Conservation (phyloP, 1,140 invertebrate species). For the Xylocopa sonorina region DNA sequence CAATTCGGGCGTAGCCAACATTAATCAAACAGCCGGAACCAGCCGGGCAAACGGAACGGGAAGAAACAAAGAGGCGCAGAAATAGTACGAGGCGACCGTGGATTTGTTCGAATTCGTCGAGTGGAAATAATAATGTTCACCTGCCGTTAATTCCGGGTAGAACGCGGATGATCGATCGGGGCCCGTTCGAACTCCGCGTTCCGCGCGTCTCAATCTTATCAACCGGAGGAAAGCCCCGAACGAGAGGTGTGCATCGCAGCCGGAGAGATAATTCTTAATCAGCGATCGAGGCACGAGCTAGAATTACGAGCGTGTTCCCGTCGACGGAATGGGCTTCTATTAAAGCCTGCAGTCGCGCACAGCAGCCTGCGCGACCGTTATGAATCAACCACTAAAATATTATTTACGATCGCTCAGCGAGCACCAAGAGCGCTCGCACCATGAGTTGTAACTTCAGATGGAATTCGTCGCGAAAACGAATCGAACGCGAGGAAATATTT, state of each 20-base stretch:
- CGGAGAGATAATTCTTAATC: constrained; percentile 43
- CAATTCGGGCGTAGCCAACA: constrained; percentile 33
- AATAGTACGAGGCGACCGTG: too few relatives aligned
- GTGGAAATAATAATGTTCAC: constrained; percentile 41
- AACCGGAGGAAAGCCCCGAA: not conserved
- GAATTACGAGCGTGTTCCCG: constrained; percentile 13
- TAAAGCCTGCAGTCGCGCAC: too few relatives aligned
- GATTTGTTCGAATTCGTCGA: not conserved
- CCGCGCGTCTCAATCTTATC: constrained; percentile 22
- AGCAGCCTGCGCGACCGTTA: too few relatives aligned
- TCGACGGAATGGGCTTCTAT: constrained; percentile 26
- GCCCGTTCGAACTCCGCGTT: not conserved
- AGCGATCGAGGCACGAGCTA: constrained; percentile 13
- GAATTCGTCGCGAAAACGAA: too few relatives aligned
- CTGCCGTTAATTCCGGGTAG: constrained; percentile 6
- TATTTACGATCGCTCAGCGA: too few relatives aligned
- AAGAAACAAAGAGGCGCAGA: not conserved
- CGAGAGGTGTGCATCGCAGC: not conserved
- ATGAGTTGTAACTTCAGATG: too few relatives aligned
- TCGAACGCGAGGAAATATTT: too few relatives aligned
- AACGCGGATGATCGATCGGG: not conserved
- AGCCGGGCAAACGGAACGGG: not conserved
- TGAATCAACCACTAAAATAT: too few relatives aligned
- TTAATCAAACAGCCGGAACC: constrained; percentile 31
- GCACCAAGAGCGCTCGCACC: too few relatives aligned